A percentile compares a stretch with the other conserved stretches of the same genome.
phyloP scores from a whole-genome alignment of 2,797 vertebrate genomes.

The Eidolon dupreanum region DNA sequence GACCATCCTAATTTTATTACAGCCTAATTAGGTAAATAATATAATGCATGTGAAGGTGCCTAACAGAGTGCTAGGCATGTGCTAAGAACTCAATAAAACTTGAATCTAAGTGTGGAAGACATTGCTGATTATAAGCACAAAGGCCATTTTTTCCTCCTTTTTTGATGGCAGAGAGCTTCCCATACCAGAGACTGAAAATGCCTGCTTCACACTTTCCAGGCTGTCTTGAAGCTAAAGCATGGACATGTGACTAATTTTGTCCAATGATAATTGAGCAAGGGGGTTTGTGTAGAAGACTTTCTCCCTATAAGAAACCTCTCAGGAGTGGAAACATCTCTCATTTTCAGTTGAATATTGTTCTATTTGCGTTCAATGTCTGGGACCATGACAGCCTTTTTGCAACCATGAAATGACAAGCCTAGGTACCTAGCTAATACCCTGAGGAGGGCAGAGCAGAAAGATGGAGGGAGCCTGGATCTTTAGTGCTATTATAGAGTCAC shows the following conservation, averaged over 20 bases:
- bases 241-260: neutral
- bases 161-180: neutral
- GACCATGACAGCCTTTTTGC: neutral
- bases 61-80: neutral
- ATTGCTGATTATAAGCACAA: neutral
- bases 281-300: neutral
- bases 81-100: neutral
- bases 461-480: neutral
- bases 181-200: neutral
- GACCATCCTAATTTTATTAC: neutral
- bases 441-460: neutral
- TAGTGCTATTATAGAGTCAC: neutral
- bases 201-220: neutral
- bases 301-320: neutral
- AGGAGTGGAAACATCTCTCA: neutral
- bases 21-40: slow-evolving; percentile 23
- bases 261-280: neutral
- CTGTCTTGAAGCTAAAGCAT: neutral
- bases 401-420: neutral
- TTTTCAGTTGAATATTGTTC: neutral
- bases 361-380: neutral
- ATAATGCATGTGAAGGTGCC: neutral
- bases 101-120: neutral
- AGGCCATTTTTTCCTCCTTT: slow-evolving; percentile 23
- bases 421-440: neutral